These are phyloP conservation scores for Drosophila cardini DNA, from an alignment of 1,140 invertebrate species.

Conservation along the genomic window DNA sequence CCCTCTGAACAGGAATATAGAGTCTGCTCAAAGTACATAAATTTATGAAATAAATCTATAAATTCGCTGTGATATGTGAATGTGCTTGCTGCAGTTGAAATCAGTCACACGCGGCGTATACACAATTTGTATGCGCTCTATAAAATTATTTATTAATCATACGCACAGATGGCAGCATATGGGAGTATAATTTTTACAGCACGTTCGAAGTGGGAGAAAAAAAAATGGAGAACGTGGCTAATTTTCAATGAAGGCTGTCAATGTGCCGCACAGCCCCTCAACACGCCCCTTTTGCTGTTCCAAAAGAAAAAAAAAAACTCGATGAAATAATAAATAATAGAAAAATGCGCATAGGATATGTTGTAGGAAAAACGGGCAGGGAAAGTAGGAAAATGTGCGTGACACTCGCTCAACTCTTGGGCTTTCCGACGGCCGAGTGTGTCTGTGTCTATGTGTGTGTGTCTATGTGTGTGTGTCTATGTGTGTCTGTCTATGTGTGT, in stretches of 20 bases:
- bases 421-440: constrained; percentile 33
- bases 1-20: too few relatives aligned
- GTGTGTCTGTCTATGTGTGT: constrained; percentile 2
- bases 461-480: constrained; percentile 1
- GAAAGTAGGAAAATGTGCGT: constrained; percentile 60
- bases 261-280: constrained; percentile 30
- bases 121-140: constrained; percentile 35
- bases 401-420: constrained; percentile 60
- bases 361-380: background rate
- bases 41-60: background rate
- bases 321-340: constrained; percentile 79
- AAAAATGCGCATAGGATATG: constrained; percentile 79
- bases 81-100: too few relatives aligned
- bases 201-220: constrained; percentile 41
- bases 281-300: background rate
- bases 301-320: constrained; percentile 8
- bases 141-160: constrained; percentile 33
- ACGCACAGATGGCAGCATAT: constrained; percentile 16
- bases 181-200: constrained; percentile 69
- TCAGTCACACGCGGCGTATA: constrained; percentile 32
- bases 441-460: background rate
- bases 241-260: constrained; percentile 77
- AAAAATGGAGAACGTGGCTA: constrained; percentile 68
- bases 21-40: too few relatives aligned
- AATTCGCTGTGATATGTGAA: background rate